These are phyloP conservation scores for Magallana gigas DNA, from an alignment of 1,140 invertebrate species.

Conservation along the genomic window DNA sequence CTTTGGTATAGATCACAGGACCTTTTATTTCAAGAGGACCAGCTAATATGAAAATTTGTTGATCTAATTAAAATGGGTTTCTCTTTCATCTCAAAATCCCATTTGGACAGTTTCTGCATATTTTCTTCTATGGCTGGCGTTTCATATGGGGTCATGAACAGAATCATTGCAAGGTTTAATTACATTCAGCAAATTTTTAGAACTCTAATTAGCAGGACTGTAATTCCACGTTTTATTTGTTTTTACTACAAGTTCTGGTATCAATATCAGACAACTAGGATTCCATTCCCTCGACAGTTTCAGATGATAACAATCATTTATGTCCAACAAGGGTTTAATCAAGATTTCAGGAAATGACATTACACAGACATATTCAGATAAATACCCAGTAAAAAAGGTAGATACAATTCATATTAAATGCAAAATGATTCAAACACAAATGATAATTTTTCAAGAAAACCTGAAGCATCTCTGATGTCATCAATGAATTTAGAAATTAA, in stretches of 20 bases:
- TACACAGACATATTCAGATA: too few species aligned
- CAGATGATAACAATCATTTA: too few species aligned
- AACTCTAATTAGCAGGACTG: slow-evolving; percentile 18
- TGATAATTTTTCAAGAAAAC: too few species aligned
- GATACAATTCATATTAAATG: too few species aligned
- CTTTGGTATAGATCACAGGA: slow-evolving; percentile 2
- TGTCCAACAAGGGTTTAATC: too few species aligned
- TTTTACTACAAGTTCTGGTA: background rate
- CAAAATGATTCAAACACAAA: too few species aligned
- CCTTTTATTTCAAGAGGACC: slow-evolving; percentile 27
- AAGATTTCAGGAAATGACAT: too few species aligned
- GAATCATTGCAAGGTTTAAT: background rate
- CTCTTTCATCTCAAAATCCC: slow-evolving; percentile 24
- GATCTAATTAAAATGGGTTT: slow-evolving; percentile 1
- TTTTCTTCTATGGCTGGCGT: background rate
- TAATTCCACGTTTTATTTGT: slow-evolving; percentile 27
- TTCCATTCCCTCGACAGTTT: too few species aligned
- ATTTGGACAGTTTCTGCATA: slow-evolving; percentile 7
- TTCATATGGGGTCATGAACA: slow-evolving; percentile 11
- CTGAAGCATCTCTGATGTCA: too few species aligned
- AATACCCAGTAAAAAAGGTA: too few species aligned
- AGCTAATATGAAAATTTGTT: slow-evolving; percentile 30
- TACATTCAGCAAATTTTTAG: slow-evolving; percentile 32
- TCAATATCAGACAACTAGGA: too few species aligned
- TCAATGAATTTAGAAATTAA: too few species aligned